Base-by-base conservation (phyloP, 2,888 invertebrate species). In the Cheilosia scutellata region DNA sequence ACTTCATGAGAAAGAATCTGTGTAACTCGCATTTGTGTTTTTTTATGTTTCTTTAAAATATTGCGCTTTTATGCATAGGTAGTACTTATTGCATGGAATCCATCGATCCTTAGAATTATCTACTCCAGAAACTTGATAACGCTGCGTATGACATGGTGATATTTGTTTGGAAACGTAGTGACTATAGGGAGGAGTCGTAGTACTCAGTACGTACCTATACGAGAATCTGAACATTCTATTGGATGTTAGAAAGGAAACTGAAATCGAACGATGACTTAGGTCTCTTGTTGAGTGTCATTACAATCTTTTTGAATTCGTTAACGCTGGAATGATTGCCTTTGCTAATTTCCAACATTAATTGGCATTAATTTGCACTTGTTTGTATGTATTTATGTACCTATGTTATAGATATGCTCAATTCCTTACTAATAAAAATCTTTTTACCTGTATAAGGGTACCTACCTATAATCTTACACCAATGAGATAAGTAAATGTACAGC, bases 181-280 rank as follows among this genome's bases (percentile, higher is more conserved):
- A 51, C 51, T 63, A 49, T 49, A 31, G 47, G 11, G 31, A 31
- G n/a, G 11, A 53, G 11, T 27, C 27, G 9, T 7, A 9, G 5
- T 16, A 40, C 27, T 53, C 53, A 42, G 66, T 49, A 13, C 9
- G n/a, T 47, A 47, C n/a, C n/a, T n/a, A n/a, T n/a, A n/a, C n/a
- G n/a, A n/a, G 6, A 16, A 29, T 29, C 7, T 47, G 1, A 47
- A 62, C 31, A 47, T 29, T 2, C 20, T 27, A 13, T 11, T 16
- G 7, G 20, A 20, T 16, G 16, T 27, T 29, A 16, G 31, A 62
- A 65, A 25, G 25, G 20, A 51, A 27, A 33, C 27, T 4, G 16
- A 49, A 65, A 65, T 51, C 40, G 53, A 66, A 40, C 51, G 49
- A 5, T 65, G 20, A 33, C 63, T 63, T 63, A 33, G 20, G 47